Percentiles rank a stretch among this genome's conserved stretches.
Evolutionary conservation across 2,113 vertebrate species (phyloP).

Genomic region (Mirounga angustirostris): DNA sequence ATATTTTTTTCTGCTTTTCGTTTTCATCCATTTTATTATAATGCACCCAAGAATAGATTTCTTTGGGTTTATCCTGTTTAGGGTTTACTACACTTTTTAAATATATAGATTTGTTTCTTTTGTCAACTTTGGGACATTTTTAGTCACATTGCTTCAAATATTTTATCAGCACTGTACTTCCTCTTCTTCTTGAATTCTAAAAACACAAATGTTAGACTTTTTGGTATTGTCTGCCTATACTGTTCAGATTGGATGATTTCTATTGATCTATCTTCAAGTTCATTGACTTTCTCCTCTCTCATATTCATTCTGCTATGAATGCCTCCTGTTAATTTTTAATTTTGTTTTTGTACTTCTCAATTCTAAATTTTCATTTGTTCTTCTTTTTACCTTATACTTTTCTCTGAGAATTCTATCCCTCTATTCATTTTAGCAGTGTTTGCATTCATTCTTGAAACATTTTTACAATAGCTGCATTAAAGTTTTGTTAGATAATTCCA

Average conservation of each 20-base stretch:
- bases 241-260: neutral
- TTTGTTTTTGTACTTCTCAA: neutral
- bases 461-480: neutral
- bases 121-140: neutral
- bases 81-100: neutral
- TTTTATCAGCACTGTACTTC: neutral
- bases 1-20: neutral
- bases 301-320: neutral
- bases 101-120: neutral
- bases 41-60: neutral
- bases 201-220: neutral
- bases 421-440: neutral
- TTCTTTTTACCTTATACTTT: neutral
- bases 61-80: neutral
- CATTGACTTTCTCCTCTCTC: neutral
- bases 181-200: neutral
- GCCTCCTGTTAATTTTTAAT: neutral
- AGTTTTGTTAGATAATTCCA: neutral
- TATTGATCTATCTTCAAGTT: neutral
- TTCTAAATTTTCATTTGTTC: neutral
- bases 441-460: neutral
- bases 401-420: neutral
- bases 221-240: neutral
- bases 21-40: neutral
- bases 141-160: neutral